A percentile compares a stretch with the other conserved stretches of the same genome.
phyloP scores from a whole-genome alignment of 2,113 vertebrate species.

The Pitta sordida region DNA sequence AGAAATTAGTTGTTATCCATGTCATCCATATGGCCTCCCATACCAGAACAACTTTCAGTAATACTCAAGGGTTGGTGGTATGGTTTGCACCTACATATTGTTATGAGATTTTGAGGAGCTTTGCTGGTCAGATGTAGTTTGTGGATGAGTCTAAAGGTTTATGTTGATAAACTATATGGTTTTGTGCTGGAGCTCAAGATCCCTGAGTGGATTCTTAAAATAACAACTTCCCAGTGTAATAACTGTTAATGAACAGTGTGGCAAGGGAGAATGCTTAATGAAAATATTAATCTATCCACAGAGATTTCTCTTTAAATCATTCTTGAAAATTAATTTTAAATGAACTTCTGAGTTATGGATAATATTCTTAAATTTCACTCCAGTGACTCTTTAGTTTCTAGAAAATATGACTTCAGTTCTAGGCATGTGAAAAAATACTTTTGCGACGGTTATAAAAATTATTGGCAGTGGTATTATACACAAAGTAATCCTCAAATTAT shows the following conservation, averaged over 20 bases:
- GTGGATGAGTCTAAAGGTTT: not conserved
- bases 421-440: slow-evolving; percentile 2
- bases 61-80: not conserved
- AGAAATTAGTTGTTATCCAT: not conserved
- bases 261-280: not conserved
- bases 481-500: not conserved
- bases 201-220: slow-evolving; percentile 30
- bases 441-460: not conserved
- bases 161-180: not conserved
- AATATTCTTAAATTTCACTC: slow-evolving; percentile 19
- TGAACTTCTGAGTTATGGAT: slow-evolving; percentile 11
- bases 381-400: not conserved
- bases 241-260: not conserved
- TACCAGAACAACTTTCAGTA: not conserved
- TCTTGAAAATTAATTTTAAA: slow-evolving; percentile 27
- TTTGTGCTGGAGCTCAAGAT: slow-evolving; percentile 10
- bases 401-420: not conserved
- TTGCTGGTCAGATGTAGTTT: not conserved
- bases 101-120: not conserved
- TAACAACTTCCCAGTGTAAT: slow-evolving; percentile 12
- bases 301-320: slow-evolving; percentile 31
- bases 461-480: not conserved
- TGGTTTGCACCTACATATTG: not conserved
- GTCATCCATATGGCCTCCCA: not conserved
- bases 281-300: slow-evolving; percentile 27